Evolutionary conservation across 1,140 invertebrate species (phyloP), one percentile per base, ranked within the genome.

Genomic region (Scaptodrosophila lebanonensis): DNA sequence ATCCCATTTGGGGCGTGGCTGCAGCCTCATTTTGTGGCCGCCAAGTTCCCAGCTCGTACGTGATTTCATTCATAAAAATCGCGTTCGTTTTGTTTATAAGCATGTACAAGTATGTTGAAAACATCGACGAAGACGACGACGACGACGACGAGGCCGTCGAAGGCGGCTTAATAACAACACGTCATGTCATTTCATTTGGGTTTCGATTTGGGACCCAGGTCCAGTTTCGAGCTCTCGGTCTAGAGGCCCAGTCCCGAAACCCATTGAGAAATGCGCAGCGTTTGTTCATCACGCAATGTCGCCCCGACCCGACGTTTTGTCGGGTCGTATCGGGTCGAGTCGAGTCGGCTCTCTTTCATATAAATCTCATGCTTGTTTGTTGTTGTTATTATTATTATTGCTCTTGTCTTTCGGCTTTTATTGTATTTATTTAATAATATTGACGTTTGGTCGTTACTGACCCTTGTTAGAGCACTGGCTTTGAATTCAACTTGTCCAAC

Each of bases 111-210:
- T n/a, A n/a, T n/a, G n/a, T n/a, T n/a, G n/a, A n/a, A n/a, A n/a
- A n/a, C n/a, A n/a, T n/a, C n/a, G n/a, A n/a, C n/a, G n/a, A n/a
- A n/a, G n/a, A n/a, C n/a, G n/a, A n/a, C n/a, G n/a, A n/a, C n/a
- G n/a, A n/a, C n/a, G n/a, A n/a, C n/a, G n/a, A n/a, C n/a, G n/a
- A n/a, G n/a, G n/a, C n/a, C n/a, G n/a, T n/a, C n/a, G n/a, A n/a
- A n/a, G n/a, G 45, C 53, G 60, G 68, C 70, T 73, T 73, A 73
- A 76, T 76, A 73, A 73, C 71, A 66, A 73, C 69, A 76, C 71
- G 71, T 73, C 71, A 66, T 76, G 69, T 76, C 71, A 76, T 76
- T 76, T 76, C 61, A 64, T 64, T 63, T 58, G 53, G 63, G 61
- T 66, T 66, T 53, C 33, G 57, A 25, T 29, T 45, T 52, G 61